phyloP scores from a whole-genome alignment of 92 coral and sea anemone species.

The Muricea muricata region DNA sequence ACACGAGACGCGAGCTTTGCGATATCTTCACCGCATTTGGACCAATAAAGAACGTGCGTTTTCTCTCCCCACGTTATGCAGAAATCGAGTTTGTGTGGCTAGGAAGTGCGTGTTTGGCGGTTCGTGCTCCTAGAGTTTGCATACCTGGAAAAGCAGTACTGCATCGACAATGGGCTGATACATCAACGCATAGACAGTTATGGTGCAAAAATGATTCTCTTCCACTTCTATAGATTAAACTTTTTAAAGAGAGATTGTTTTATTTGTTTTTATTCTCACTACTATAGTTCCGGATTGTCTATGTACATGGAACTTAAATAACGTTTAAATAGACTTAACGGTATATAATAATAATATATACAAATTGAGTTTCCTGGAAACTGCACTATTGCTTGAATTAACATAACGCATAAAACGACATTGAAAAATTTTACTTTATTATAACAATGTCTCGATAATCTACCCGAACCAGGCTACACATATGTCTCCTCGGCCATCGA shows the following conservation, averaged over 20 bases:
- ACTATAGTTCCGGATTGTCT: neutral
- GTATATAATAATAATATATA: neutral
- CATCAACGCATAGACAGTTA: neutral
- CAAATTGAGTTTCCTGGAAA: conserved; percentile 1
- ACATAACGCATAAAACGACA: conserved; percentile 16
- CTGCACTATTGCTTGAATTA: neutral
- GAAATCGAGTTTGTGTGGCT: conserved; percentile 30
- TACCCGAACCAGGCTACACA: conserved; percentile 55
- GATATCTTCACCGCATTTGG: conserved; percentile 20
- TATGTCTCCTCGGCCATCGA: conserved; percentile 98
- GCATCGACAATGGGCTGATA: conserved; percentile 16
- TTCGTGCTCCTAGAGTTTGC: neutral
- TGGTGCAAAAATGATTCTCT: conserved; percentile 33
- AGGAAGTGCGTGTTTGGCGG: conserved; percentile 29
- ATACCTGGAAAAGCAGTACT: conserved; percentile 14
- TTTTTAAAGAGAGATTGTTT: neutral
- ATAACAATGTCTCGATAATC: no score
- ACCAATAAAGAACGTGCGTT: conserved; percentile 38
- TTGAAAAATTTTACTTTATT: no score
- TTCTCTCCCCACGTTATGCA: conserved; percentile 22
- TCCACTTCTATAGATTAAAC: neutral
- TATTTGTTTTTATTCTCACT: no score
- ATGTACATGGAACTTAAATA: conserved; percentile 35
- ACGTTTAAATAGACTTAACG: conserved; percentile 33
- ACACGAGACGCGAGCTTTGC: conserved; percentile 22